A percentile compares a stretch with the other conserved stretches of the same genome.
Evolutionary conservation across 2,797 vertebrate genomes (phyloP).

Genomic region (Typhlichthys eigenmanni): DNA sequence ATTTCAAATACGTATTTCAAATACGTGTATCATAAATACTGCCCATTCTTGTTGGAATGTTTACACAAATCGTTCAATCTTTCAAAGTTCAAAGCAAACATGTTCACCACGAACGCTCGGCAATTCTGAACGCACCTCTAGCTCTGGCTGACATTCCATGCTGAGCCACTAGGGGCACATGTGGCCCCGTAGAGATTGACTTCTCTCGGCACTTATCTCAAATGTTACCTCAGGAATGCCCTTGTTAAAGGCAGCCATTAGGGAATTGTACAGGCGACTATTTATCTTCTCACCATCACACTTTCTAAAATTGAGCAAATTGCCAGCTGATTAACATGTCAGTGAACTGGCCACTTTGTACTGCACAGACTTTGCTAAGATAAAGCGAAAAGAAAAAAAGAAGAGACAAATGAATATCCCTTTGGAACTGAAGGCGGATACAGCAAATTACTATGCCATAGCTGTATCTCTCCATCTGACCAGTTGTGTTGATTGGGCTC

Average conservation of each 20-base stretch:
- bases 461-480: conserved; percentile 58
- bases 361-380: conserved; percentile 37
- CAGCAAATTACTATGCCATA: conserved; percentile 64
- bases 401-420: conserved; percentile 66
- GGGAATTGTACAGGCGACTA: conserved; percentile 26
- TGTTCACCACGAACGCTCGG: too few relatives aligned
- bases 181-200: too few relatives aligned
- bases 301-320: conserved; percentile 67
- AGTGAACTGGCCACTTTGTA: conserved; percentile 35
- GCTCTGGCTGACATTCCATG: too few relatives aligned
- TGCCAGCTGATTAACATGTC: conserved; percentile 67
- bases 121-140: too few relatives aligned
- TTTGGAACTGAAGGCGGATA: conserved; percentile 63
- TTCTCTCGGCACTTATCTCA: conserved; percentile 19
- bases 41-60: too few relatives aligned
- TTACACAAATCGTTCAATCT: too few relatives aligned
- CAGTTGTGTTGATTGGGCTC: conserved; percentile 74
- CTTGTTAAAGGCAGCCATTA: conserved; percentile 51
- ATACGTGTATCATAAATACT: too few relatives aligned
- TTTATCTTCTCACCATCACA: conserved; percentile 53
- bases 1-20: too few relatives aligned
- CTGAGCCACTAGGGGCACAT: too few relatives aligned
- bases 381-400: conserved; percentile 54
- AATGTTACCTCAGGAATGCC: conserved; percentile 11
- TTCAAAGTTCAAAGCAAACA: too few relatives aligned